Evolutionary conservation across 1,140 invertebrate species (phyloP).

Genomic region (Drosophila eugracilis): DNA sequence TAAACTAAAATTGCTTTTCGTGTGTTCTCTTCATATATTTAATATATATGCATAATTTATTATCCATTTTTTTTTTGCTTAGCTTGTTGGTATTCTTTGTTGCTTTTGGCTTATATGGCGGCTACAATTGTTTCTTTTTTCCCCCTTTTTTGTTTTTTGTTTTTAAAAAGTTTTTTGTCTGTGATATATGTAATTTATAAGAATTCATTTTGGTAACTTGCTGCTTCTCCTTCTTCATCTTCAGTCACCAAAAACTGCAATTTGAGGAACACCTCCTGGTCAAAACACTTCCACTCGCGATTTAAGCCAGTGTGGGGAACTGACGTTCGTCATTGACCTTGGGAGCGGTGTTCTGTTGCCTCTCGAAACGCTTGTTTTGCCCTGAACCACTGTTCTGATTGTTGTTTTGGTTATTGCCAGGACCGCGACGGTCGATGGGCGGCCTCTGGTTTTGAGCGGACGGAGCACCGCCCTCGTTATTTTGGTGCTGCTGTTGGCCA

Average conservation of each 20-base stretch:
- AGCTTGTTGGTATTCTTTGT: slow-evolving; percentile 60
- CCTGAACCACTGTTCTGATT: slow-evolving; percentile 44
- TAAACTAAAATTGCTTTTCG: slow-evolving; percentile 59
- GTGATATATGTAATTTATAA: slow-evolving; percentile 53
- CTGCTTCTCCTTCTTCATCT: slow-evolving; percentile 1
- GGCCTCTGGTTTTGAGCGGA: slow-evolving; percentile 64
- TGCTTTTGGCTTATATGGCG: slow-evolving; percentile 75
- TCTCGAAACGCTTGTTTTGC: slow-evolving; percentile 66
- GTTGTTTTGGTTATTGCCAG: slow-evolving; percentile 66
- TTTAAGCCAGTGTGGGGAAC: slow-evolving; percentile 93
- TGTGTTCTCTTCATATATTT: slow-evolving; percentile 48
- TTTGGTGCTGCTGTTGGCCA: slow-evolving; percentile 29
- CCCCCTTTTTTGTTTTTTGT: slow-evolving; percentile 8
- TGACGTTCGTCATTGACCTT: slow-evolving; percentile 98
- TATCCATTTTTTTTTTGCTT: slow-evolving; percentile 34
- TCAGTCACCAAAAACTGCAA: slow-evolving; percentile 37
- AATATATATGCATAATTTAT: slow-evolving; percentile 54
- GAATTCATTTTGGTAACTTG: slow-evolving; percentile 56
- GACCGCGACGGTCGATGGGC: slow-evolving; percentile 70
- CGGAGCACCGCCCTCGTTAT: slow-evolving; percentile 67
- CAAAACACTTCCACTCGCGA: background rate
- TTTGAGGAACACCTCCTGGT: slow-evolving; percentile 17
- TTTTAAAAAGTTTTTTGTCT: slow-evolving; percentile 36
- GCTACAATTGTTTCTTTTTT: slow-evolving; percentile 30
- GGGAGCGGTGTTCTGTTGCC: slow-evolving; percentile 88